A percentile compares a stretch with the other conserved stretches of the same genome.
Evolutionary conservation across 2,888 invertebrate genomes (phyloP).

Genomic region (Hydriomena furcata): DNA sequence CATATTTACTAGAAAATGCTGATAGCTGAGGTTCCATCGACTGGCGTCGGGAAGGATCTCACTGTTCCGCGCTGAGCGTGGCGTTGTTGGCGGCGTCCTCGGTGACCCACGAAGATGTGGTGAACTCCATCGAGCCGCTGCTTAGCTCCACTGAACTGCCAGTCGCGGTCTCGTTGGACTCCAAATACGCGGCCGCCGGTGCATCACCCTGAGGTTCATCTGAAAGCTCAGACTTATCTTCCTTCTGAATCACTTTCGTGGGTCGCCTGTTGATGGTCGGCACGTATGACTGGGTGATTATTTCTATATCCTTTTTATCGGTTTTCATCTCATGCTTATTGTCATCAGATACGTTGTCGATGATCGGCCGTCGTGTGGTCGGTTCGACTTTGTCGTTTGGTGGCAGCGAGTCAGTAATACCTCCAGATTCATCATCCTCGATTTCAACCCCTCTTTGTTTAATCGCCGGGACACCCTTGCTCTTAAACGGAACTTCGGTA

Average conservation of each 20-base stretch:
- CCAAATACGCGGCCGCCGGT: conserved; percentile 38
- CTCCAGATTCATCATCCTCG: conserved; percentile 62
- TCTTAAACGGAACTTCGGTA: conserved; percentile 68
- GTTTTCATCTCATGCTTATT: conserved; percentile 51
- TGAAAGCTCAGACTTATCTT: conserved; percentile 39
- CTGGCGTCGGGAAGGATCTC: conserved; percentile 33
- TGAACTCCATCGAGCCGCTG: conserved; percentile 6
- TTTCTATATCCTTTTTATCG: conserved; percentile 69
- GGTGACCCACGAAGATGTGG: background rate
- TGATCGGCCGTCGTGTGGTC: conserved; percentile 68
- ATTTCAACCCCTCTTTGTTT: conserved; percentile 69
- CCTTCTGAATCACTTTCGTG: conserved; percentile 69
- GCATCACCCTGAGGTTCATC: conserved; percentile 31
- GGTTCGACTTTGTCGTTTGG: conserved; percentile 72
- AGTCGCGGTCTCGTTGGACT: conserved; percentile 30
- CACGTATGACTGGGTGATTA: conserved; percentile 69
- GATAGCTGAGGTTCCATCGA: conserved; percentile 68
- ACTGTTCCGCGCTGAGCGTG: conserved; percentile 45
- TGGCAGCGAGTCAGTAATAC: conserved; percentile 65
- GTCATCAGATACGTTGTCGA: conserved; percentile 73
- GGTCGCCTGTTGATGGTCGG: conserved; percentile 67
- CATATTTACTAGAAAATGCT: conserved; percentile 77
- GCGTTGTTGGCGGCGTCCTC: conserved; percentile 9
- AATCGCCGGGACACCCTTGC: conserved; percentile 49
- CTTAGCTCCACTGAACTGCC: conserved; percentile 8